Percentiles rank a stretch among this genome's conserved stretches.
Evolutionary conservation across 2,888 invertebrate genomes (phyloP).

Genomic region (Eucriotettix oculatus): DNA sequence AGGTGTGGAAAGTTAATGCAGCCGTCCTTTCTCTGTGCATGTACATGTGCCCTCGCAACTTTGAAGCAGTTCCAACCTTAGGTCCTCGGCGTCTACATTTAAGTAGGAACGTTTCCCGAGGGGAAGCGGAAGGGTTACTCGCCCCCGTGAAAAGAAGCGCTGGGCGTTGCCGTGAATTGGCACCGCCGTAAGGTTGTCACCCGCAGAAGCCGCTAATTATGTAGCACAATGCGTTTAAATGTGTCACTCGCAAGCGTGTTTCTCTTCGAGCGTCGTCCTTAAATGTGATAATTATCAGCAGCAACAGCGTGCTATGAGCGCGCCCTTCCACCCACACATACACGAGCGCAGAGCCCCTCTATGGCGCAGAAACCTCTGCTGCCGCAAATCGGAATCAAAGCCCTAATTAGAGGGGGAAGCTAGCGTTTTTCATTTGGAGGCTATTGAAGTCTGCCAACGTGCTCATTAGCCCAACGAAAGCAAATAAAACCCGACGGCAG

Average conservation of each 20-base stretch:
- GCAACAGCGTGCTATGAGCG: neutral
- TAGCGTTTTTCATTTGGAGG: conserved; percentile 10
- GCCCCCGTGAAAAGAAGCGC: neutral
- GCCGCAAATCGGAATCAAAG: conserved; percentile 12
- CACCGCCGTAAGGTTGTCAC: neutral
- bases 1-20: too few species aligned
- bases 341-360: neutral
- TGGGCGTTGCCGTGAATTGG: neutral
- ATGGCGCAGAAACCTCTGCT: neutral
- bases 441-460: conserved; percentile 9
- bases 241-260: conserved; percentile 1
- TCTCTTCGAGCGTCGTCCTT: neutral
- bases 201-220: neutral
- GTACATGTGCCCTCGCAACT: too few species aligned
- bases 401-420: conserved; percentile 9
- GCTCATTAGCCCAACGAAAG: conserved; percentile 9
- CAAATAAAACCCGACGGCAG: conserved; percentile 5
- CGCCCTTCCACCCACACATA: neutral
- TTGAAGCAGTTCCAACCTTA: too few species aligned
- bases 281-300: conserved; percentile 8
- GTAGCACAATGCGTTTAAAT: neutral
- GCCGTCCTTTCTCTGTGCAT: too few species aligned
- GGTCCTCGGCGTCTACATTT: too few species aligned
- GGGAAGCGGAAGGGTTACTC: too few species aligned
- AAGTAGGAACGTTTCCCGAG: too few species aligned